Evolutionary conservation across 2,113 vertebrate genomes (phyloP).

Genomic region (Hemicordylus capensis): DNA sequence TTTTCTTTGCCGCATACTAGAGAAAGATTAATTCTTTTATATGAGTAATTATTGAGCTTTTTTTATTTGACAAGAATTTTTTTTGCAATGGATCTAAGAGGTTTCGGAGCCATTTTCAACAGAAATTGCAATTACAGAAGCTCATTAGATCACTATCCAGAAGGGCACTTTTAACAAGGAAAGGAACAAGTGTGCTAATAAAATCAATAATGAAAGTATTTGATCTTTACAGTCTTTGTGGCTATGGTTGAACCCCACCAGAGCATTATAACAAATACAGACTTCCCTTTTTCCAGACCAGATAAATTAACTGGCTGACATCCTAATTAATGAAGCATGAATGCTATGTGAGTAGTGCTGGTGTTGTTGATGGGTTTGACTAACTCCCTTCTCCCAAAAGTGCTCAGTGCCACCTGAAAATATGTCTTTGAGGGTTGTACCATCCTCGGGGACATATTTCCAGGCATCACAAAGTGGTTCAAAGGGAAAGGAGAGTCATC

Average conservation of each 20-base stretch:
- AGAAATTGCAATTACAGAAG: not conserved
- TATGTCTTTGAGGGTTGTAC: too few relatives aligned
- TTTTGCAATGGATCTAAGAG: not conserved
- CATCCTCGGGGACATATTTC: too few relatives aligned
- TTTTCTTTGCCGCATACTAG: not conserved
- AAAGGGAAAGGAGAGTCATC: too few relatives aligned
- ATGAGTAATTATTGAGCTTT: not conserved
- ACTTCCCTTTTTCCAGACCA: not conserved
- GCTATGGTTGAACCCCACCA: rapidly evolving
- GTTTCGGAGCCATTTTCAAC: rapidly evolving
- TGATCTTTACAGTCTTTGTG: not conserved
- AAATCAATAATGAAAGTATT: not conserved
- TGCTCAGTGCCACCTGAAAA: too few relatives aligned
- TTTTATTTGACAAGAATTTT: not conserved
- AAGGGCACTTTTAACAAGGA: not conserved
- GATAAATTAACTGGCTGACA: too few relatives aligned
- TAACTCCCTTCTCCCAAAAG: too few relatives aligned
- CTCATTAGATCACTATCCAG: not conserved
- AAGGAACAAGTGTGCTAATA: rapidly evolving
- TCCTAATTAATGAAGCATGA: too few relatives aligned
- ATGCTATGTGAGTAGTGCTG: too few relatives aligned
- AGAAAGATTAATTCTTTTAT: not conserved
- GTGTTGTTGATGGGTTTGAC: too few relatives aligned
- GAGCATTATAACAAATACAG: not conserved
- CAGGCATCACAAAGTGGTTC: too few relatives aligned